Evolutionary conservation across 2,797 vertebrate species (phyloP), one percentile per base, ranked within the genome.

Genomic region (Myioborus miniatus): DNA sequence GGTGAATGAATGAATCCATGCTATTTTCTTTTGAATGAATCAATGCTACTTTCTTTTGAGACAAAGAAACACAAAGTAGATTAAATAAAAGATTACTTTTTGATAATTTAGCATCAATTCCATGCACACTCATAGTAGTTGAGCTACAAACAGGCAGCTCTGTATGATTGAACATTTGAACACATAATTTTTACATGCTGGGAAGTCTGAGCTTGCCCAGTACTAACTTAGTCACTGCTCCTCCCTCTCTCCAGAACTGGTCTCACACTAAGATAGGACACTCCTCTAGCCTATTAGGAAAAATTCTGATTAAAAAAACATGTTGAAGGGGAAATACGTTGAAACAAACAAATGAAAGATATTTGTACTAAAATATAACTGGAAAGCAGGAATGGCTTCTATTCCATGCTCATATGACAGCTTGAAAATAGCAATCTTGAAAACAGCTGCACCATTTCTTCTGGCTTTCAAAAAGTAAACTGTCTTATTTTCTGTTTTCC

Each of bases 331-430:
- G 18, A 95, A 94, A 77, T 83, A 89, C 41, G 27, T 80, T 32
- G 53, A 77, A 91, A 78, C 37, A 92, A 95, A 92, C 47, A 88
- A 96, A 90, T 71, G 87, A 63, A 93, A 94, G 60, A 60, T 70
- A 70, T 85, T 89, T 92, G 75, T 75, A 41, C 88, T 88, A 39
- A 83, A 93, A 83, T 23, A 26, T 22, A 86, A 89, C 46, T 69
- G 75, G 79, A 92, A 91, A 94, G 71, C 24, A 91, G 49, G 53
- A 87, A 78, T 47, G 36, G 49, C 63, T 76, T 89, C 47, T 63
- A 50, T 58, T 93, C 78, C 58, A 5, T 15, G 49, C 47, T 92
- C 71, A 64, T 50, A 64, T 83, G 71, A 85, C 49, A 80, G 43
- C 79, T 85, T 90, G 85, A 91, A 83, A 59, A 69, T 30, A 70